Evolutionary conservation across 2,888 invertebrate species (phyloP).

Genomic region (Tromatobia lineatoria): DNA sequence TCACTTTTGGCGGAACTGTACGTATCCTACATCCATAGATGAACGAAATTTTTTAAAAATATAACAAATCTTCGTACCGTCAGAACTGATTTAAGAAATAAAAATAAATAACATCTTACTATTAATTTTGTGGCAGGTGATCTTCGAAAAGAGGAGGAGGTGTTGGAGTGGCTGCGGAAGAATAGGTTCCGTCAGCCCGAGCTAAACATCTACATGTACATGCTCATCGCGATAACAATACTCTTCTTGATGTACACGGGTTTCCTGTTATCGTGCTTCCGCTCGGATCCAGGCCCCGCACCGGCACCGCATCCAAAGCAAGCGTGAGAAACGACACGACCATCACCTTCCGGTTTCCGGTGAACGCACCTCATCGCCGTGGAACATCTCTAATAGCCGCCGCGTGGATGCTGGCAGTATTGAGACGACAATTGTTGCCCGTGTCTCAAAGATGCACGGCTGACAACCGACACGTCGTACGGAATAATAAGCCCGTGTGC

Average conservation of each 20-base stretch:
- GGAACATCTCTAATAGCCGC: conserved; percentile 32
- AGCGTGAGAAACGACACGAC: conserved; percentile 85
- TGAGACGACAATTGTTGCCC: not conserved
- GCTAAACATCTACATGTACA: conserved; percentile 97
- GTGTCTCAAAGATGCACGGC: not conserved
- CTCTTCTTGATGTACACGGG: conserved; percentile 96
- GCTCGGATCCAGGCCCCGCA: conserved; percentile 89
- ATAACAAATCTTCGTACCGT: no score
- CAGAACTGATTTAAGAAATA: no score
- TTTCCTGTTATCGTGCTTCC: conserved; percentile 96
- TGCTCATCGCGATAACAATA: conserved; percentile 93
- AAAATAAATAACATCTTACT: not conserved
- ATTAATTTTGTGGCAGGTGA: conserved; percentile 88
- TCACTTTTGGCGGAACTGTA: no score
- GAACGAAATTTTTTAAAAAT: no score
- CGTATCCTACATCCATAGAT: no score
- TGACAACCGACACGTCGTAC: not conserved
- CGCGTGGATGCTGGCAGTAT: conserved; percentile 27
- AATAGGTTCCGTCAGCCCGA: conserved; percentile 97
- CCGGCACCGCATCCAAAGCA: conserved; percentile 89
- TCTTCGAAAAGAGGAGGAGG: conserved; percentile 93
- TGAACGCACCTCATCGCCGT: conserved; percentile 17
- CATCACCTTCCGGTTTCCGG: conserved; percentile 32
- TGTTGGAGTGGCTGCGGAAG: conserved; percentile 96
- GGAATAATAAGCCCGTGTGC: not conserved